Evolutionary conservation across 2,888 invertebrate species (phyloP).

Genomic region (Mantis religiosa): DNA sequence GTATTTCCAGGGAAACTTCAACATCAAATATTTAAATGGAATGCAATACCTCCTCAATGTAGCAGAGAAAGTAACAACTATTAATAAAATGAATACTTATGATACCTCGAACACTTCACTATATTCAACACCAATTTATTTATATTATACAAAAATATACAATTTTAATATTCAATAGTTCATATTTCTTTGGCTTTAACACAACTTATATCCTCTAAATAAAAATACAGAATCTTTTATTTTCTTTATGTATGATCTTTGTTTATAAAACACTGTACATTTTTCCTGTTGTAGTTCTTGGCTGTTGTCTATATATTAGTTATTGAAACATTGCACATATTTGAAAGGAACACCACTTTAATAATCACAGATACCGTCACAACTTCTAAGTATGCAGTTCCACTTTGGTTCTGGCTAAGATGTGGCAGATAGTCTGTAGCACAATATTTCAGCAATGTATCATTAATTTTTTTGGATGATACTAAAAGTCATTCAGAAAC

Average conservation of each 20-base stretch:
- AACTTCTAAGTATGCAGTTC: background rate
- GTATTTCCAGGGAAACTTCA: no score
- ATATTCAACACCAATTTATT: background rate
- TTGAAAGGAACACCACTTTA: background rate
- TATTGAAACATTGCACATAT: background rate
- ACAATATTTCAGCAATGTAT: background rate
- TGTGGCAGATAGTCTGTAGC: background rate
- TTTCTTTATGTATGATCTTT: background rate
- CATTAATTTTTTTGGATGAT: background rate
- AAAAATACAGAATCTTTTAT: background rate
- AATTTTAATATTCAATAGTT: background rate
- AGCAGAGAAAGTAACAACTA: no score
- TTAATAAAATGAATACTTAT: no score
- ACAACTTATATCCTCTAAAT: background rate
- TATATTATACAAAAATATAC: conserved; percentile 4
- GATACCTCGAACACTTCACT: no score
- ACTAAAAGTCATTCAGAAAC: background rate
- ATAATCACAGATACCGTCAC: background rate
- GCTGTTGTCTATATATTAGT: background rate
- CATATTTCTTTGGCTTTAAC: background rate
- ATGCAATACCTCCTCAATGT: no score
- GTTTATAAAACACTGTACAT: background rate
- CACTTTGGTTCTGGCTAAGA: background rate
- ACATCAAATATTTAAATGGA: no score
- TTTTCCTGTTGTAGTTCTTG: background rate